Conservation (phyloP, 2,113 vertebrate species). For the Willisornis vidua region DNA sequence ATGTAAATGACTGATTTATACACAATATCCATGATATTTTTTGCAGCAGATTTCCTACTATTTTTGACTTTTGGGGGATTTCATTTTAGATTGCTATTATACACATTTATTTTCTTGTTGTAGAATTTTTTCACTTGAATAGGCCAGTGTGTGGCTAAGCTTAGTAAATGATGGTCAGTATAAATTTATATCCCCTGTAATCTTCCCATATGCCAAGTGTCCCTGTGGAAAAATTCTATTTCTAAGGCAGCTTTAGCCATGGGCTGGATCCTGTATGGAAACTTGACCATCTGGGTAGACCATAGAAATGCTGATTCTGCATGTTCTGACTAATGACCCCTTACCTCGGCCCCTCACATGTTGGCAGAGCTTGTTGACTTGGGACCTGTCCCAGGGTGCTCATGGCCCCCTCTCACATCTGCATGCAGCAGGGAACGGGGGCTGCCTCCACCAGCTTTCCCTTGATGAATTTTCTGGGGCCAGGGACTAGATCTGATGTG, state of each 20-base stretch:
- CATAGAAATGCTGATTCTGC: neutral
- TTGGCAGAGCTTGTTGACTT: neutral
- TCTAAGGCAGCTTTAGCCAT: neutral
- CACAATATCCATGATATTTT: neutral
- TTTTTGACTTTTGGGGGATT: neutral
- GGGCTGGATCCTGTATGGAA: neutral
- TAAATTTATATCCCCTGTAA: neutral
- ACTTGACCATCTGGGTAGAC: neutral
- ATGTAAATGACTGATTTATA: neutral
- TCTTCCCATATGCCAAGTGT: neutral
- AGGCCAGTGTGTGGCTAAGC: neutral
- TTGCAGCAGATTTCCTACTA: neutral
- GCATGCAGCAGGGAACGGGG: rapidly evolving
- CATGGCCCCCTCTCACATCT: neutral
- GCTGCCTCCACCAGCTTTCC: neutral
- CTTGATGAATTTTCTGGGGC: neutral
- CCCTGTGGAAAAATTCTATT: neutral
- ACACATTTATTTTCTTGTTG: neutral
- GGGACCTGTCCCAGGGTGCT: neutral
- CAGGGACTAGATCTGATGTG: rapidly evolving
- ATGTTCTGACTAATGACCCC: neutral
- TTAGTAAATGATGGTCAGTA: neutral
- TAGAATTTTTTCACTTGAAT: neutral
- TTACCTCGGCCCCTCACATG: neutral
- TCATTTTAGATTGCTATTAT: neutral